Base-by-base conservation (phyloP, 2,797 vertebrate species). In the Streptopelia turtur region DNA sequence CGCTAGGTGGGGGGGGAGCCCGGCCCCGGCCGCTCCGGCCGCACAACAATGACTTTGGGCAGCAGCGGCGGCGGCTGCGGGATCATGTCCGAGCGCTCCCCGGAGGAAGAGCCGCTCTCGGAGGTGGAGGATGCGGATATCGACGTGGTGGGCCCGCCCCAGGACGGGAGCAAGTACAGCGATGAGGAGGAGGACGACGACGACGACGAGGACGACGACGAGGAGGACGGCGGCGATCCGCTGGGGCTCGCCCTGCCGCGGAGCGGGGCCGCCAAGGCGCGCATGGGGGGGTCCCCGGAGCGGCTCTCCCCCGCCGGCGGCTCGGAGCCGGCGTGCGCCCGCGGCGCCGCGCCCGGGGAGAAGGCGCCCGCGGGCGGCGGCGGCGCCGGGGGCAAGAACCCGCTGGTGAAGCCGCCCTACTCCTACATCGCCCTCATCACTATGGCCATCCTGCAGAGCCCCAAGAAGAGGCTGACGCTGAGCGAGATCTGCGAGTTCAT, bases 401-500 rank as follows among this genome's bases (percentile, higher is more conserved):
- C 99, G 5, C 97, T 99, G 56, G 99, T 99, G 82, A 99, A 99
- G 97, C 99, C 99, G 7, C 99, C 99, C 2, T 99, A 99, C 96
- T 99, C 99, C 2, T 99, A 99, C 97, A 99, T 99, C 80, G 99
- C 99, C 37, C 98, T 99, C 90, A 99, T 99, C 98, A 99, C 99
- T 91, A 99, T 99, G 99, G 98, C 99, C 94, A 99, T 99, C 95
- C 98, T 99, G 95, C 99, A 99, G 98, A 99, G 99, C 96, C 99
- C 99, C 92, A 99, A 99, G 97, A 99, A 99, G 82, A 98, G 98
- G 2, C 98, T 99, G 66, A 99, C 99, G 23, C 98, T 99, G 60
- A 99, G 99, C 72, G 99, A 99, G 97, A 99, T 99, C 98, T 99
- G 99, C 94, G 99, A 99, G 97, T 99, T 99, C 95, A 99, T 99